Evolutionary conservation across 2,113 vertebrate species (phyloP).

Genomic region (Phaetusa simplex): DNA sequence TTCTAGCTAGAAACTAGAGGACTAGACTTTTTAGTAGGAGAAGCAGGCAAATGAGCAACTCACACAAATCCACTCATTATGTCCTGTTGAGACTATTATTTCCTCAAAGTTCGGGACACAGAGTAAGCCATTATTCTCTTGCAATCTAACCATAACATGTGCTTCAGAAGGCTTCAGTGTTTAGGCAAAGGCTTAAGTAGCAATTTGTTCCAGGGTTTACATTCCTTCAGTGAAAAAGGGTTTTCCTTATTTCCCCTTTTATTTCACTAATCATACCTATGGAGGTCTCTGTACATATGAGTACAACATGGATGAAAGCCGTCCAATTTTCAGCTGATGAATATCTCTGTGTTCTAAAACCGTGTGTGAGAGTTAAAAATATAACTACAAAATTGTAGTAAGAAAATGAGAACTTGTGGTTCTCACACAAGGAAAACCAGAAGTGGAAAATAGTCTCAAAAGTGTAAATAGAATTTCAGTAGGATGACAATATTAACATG

Average conservation of each 20-base stretch:
- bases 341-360: neutral
- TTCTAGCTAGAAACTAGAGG: neutral
- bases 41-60: neutral
- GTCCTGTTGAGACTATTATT: neutral
- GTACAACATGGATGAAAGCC: neutral
- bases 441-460: neutral
- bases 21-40: neutral
- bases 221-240: neutral
- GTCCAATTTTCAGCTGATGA: neutral
- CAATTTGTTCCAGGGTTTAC: neutral
- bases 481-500: neutral
- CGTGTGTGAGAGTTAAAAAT: neutral
- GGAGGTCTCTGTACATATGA: neutral
- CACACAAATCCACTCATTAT: neutral
- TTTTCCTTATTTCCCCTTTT: neutral
- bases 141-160: neutral
- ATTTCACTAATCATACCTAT: neutral
- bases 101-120: neutral
- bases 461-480: neutral
- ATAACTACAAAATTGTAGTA: neutral
- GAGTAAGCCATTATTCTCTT: neutral
- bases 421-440: neutral
- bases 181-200: neutral
- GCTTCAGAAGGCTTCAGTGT: neutral
- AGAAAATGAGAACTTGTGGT: neutral